Evolutionary conservation across 2,113 vertebrate genomes (phyloP), one percentile per base, ranked within the genome.

Genomic region (Raja brachyura): DNA sequence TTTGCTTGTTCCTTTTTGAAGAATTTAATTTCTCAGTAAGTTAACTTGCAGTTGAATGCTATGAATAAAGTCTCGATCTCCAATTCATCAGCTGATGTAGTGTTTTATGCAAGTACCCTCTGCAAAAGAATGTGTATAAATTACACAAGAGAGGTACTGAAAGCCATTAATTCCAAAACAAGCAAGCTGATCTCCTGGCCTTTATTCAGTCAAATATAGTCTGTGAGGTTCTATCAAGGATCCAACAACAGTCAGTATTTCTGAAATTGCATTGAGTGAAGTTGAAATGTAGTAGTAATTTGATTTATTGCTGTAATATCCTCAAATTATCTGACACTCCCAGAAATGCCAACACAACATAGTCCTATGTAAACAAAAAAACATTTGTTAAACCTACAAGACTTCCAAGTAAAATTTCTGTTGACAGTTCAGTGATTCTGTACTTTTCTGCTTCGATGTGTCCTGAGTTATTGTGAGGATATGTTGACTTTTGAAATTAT

Each of bases 281-380:
- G 22, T 1, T 54, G 8, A 54, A 39, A 33, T 28, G 20, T 20
- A 48, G 18, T 4, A 73, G 13, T 63, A 54, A 39, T 92, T 92
- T 92, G 90, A 92, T 74, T 92, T 92, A 74, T 92, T 28, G 63
- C 33, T 28, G 39, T 39, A 92, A 73, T 92, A 74, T 92, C 68
- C 90, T 74, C 66, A 16, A 92, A 92, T 28, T 39, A 73, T 39
- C 6, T 73, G 90, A 73, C 14, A 5, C 90, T 73, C 33, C 9
- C 73, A 20, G 33, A 74, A 73, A 92, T 73, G 73, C 22, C n/a
- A 92, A 92, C 68, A 74, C 18, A 74, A 73, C 33, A 66, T 68
- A 73, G 20, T 25, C 68, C 66, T 39, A 39, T 39, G 9, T 90
- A 90, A 70, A 70, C 66, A 70, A 31, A 20, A 90, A 68, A 70